phyloP scores from a whole-genome alignment of 2,797 vertebrate genomes.

The Anniella stebbinsi region DNA sequence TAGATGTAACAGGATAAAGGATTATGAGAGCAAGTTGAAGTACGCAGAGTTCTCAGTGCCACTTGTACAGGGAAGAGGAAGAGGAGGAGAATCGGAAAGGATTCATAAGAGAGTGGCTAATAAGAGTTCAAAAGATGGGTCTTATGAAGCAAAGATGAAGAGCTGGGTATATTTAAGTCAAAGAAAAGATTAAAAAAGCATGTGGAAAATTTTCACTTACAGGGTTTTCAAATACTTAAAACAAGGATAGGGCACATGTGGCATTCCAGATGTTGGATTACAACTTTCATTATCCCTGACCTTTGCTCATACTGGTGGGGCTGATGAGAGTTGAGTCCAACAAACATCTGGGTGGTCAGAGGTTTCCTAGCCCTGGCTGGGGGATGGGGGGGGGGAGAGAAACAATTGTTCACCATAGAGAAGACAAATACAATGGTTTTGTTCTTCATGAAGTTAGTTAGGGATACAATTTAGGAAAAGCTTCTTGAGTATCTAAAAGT shows the following conservation, averaged over 20 bases:
- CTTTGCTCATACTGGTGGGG: neutral
- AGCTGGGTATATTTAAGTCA: neutral
- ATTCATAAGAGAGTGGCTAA: neutral
- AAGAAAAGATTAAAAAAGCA: neutral
- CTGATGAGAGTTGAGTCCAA: neutral
- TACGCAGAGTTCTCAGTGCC: neutral
- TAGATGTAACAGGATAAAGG: conserved; percentile 1
- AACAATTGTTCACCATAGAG: neutral
- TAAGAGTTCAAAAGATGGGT: neutral
- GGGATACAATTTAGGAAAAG: neutral
- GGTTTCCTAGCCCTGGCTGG: too few relatives aligned
- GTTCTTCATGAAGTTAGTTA: neutral
- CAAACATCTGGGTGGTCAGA: neutral
- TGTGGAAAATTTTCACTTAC: neutral
- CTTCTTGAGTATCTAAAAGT: neutral
- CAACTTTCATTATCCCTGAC: too few relatives aligned
- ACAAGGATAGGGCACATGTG: neutral
- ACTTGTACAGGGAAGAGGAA: neutral
- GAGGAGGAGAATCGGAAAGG: neutral
- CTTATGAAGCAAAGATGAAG: neutral
- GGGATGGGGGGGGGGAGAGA: neutral
- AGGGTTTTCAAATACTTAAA: conserved; percentile 8
- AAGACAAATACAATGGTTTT: neutral
- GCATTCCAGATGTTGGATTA: neutral
- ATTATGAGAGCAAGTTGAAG: neutral